A percentile compares a stretch with the other conserved stretches of the same genome.
These are phyloP conservation scores for Baronia brevicornis DNA, from an alignment of 2,888 invertebrate species.

Conservation along the genomic window DNA sequence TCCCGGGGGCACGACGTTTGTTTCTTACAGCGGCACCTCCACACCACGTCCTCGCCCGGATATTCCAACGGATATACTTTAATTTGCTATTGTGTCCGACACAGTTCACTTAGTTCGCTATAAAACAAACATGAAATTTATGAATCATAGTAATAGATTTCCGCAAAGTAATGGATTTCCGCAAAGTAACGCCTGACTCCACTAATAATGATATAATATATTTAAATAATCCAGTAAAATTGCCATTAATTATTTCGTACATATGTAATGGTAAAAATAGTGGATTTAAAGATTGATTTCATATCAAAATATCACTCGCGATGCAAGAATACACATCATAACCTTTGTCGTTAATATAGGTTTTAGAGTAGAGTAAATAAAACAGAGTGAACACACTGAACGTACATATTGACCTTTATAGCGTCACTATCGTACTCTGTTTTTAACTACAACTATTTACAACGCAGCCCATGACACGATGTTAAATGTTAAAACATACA, in stretches of 20 bases:
- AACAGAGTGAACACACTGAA: background rate
- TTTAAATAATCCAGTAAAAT: no score
- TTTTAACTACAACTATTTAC: no score
- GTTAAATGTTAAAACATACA: no score
- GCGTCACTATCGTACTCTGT: constrained; percentile 7
- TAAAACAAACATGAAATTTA: constrained; percentile 3
- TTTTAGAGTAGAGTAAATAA: constrained; percentile 1
- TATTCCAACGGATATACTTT: constrained; percentile 15
- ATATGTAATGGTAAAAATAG: no score
- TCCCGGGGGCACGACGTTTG: constrained; percentile 24
- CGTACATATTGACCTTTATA: constrained; percentile 9
- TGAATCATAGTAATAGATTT: no score
- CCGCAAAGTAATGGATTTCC: no score
- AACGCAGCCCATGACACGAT: no score
- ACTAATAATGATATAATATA: no score
- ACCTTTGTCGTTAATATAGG: no score
- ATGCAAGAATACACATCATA: no score
- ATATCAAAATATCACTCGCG: constrained; percentile 17
- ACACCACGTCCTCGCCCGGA: constrained; percentile 11
- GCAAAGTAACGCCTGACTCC: no score
- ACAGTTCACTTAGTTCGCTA: constrained; percentile 3
- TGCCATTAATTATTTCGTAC: no score
- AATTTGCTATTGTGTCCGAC: constrained; percentile 10
- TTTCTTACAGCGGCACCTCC: constrained; percentile 19
- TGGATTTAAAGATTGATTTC: constrained; percentile 12